A percentile compares a stretch with the other conserved stretches of the same genome.
Conservation (phyloP, 2,113 vertebrate genomes). For the Crocuta crocuta region DNA sequence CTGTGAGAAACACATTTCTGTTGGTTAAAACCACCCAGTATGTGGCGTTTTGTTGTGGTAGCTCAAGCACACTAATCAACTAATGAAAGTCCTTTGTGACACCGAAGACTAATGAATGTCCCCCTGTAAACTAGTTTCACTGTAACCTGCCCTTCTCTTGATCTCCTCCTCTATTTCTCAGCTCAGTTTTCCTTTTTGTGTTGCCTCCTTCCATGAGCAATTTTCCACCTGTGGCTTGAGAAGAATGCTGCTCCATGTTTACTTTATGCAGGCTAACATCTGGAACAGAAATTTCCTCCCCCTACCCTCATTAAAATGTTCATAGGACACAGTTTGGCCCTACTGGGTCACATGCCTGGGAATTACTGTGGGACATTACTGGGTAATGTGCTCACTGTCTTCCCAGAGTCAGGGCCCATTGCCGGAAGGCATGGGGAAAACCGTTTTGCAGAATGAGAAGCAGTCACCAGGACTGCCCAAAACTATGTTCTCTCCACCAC, state of each 20-base stretch:
- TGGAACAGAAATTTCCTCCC: background rate
- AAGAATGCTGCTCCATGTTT: background rate
- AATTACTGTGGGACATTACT: background rate
- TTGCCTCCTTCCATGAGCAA: background rate
- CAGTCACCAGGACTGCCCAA: background rate
- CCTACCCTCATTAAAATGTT: background rate
- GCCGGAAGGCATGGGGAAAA: background rate
- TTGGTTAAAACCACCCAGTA: background rate
- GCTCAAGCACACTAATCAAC: background rate
- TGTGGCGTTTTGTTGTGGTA: background rate
- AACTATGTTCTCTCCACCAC: background rate
- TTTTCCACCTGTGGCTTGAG: background rate
- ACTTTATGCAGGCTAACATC: background rate
- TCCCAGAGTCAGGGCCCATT: too few species aligned
- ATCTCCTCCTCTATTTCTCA: background rate
- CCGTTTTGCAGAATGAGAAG: background rate
- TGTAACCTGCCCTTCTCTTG: background rate
- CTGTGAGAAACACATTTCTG: background rate
- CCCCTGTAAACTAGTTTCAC: background rate
- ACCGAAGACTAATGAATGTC: background rate
- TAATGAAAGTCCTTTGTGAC: too few species aligned
- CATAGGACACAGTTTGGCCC: background rate
- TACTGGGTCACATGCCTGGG: accelerated
- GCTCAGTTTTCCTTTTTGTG: background rate
- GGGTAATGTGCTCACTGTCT: background rate